Conservation (phyloP, 1,140 invertebrate species). For the Oppia nitens region DNA sequence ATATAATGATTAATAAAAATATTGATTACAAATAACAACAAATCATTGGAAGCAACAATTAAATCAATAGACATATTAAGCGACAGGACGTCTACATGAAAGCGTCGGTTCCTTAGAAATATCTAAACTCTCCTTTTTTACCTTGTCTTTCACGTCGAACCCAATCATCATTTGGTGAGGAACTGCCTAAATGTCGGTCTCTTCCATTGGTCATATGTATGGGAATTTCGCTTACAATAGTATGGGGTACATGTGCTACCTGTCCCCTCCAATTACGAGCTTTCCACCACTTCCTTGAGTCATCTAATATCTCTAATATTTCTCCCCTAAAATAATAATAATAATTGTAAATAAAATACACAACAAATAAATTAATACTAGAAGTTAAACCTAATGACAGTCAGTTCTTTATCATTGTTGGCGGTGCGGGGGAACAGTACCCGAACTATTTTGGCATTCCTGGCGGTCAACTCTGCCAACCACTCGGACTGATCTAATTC, state of each 20-base stretch:
- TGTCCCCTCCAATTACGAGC: constrained; percentile 71
- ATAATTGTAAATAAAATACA: background rate
- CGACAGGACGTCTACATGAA: background rate
- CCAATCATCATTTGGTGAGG: constrained; percentile 42
- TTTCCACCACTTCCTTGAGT: constrained; percentile 96
- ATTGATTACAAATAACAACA: background rate
- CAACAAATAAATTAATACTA: too few species aligned
- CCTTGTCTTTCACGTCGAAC: constrained; percentile 67
- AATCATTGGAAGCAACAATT: background rate
- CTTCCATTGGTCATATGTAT: background rate
- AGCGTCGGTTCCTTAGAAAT: constrained; percentile 43
- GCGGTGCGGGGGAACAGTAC: constrained; percentile 86
- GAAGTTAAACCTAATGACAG: constrained; percentile 47
- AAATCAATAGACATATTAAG: background rate
- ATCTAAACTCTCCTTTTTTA: constrained; percentile 89
- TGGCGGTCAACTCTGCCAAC: constrained; percentile 24
- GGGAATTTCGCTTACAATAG: constrained; percentile 48
- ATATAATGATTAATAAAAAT: too few species aligned
- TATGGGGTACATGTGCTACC: constrained; percentile 88
- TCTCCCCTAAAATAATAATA: constrained; percentile 14
- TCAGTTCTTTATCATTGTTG: constrained; percentile 96
- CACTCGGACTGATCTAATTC: constrained; percentile 24
- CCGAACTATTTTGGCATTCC: constrained; percentile 63
- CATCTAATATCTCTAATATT: constrained; percentile 61
- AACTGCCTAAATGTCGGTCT: background rate